These are phyloP conservation scores for Meganola albula DNA, from an alignment of 2,888 invertebrate species.

Conservation along the genomic window DNA sequence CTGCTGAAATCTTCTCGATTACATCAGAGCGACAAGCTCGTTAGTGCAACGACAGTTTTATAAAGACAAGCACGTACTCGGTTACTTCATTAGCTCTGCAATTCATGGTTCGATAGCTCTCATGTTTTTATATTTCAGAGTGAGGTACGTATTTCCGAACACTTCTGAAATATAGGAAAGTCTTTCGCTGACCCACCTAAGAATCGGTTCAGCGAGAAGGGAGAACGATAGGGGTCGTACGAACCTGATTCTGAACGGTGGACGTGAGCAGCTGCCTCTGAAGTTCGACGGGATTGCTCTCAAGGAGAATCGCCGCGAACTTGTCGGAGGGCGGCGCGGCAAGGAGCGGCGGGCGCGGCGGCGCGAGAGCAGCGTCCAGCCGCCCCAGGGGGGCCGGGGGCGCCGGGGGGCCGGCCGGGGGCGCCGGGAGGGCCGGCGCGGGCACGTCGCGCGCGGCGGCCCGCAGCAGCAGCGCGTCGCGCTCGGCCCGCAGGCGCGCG, in stretches of 20 bases:
- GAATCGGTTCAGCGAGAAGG: no score
- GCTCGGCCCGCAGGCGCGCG: constrained; percentile 79
- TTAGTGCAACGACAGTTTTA: constrained; percentile 43
- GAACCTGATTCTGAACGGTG: constrained; percentile 90
- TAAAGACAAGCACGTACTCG: constrained; percentile 38
- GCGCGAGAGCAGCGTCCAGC: constrained; percentile 83
- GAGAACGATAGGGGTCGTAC: no score
- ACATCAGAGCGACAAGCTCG: constrained; percentile 49
- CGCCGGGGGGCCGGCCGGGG: constrained; percentile 52
- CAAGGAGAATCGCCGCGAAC: constrained; percentile 89
- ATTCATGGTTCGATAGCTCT: constrained; percentile 43
- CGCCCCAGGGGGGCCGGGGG: constrained; percentile 77
- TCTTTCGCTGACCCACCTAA: no score
- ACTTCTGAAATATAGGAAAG: no score
- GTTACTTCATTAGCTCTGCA: constrained; percentile 45
- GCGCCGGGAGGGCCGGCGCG: constrained; percentile 58
- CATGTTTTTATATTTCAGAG: no score
- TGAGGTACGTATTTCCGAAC: no score
- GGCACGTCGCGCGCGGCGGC: constrained; percentile 77
- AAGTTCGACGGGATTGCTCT: constrained; percentile 88
- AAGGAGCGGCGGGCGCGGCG: constrained; percentile 79
- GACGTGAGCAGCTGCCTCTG: constrained; percentile 89
- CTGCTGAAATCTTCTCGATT: constrained; percentile 54
- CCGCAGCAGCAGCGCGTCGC: constrained; percentile 85
- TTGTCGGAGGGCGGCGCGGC: constrained; percentile 84